Evolutionary conservation across 1,140 invertebrate genomes (phyloP), one percentile per base, ranked within the genome.

Genomic region (Euglossa dilemma): DNA sequence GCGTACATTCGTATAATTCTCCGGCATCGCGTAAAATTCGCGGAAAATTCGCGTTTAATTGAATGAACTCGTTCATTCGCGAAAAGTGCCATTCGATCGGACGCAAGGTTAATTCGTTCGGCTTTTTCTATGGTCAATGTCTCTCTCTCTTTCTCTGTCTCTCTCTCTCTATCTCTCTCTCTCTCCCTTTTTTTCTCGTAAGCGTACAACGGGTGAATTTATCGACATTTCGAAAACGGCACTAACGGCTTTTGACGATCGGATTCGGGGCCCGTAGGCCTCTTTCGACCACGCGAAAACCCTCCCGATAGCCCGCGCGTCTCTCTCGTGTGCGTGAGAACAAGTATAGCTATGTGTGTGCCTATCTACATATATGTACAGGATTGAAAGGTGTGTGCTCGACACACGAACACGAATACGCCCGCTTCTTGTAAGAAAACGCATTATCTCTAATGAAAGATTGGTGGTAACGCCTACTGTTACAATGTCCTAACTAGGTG

Each of bases 401-500:
- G 43, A 67, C 63, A 67, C 36, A 57, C n/a, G 4, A 57, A 52
- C 71, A 77, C 78, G 61, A 80, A 76, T 71, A 63, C 71, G 47
- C 28, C 70, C 77, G 86, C 78, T 87, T 89, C 85, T 83, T 87
- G 59, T 86, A 86, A 85, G 72, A 74, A 87, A 85, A 91, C 72
- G 88, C 88, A 91, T 79, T 71, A 85, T 90, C 72, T 90, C 72
- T 57, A 76, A 80, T 91, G 88, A 76, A 92, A 90, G 91, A 92
- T 80, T 89, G 80, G 63, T 89, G 87, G 88, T 89, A 89, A 89
- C 88, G 66, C 79, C 81, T 89, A 80, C 80, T 89, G 89, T 91
- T 92, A 91, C 93, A 91, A 94, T 94, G 93, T 94, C 93, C 91
- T 91, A 92, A 93, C 90, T 94, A 94, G 93, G 94, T 94, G 94